Evolutionary conservation across 1,140 invertebrate genomes (phyloP).

Genomic region (Glossosoma conforme): DNA sequence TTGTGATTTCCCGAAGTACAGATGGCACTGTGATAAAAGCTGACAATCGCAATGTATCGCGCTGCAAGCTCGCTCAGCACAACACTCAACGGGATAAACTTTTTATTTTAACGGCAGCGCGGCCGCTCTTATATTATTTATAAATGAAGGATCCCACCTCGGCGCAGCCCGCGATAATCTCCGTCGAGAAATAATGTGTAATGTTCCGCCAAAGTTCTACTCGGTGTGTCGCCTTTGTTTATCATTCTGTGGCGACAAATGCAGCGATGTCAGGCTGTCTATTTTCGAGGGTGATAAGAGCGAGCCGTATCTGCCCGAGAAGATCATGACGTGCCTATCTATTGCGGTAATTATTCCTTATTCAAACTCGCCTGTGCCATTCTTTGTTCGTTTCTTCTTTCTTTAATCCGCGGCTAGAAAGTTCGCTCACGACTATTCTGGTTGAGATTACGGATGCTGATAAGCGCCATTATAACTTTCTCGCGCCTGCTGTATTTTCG

Average conservation of each 20-base stretch:
- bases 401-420: no score
- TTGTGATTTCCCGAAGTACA: conserved; percentile 19
- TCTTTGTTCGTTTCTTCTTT: no score
- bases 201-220: conserved; percentile 63
- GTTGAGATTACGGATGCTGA: conserved; percentile 44
- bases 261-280: conserved; percentile 55
- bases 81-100: conserved; percentile 22
- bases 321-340: conserved; percentile 50
- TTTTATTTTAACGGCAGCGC: conserved; percentile 21
- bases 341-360: conserved; percentile 44
- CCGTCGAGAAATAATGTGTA: conserved; percentile 57
- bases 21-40: conserved; percentile 31
- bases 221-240: conserved; percentile 62
- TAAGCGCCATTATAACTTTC: conserved; percentile 53
- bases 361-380: no score
- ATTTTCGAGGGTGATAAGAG: conserved; percentile 54
- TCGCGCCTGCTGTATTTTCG: conserved; percentile 54
- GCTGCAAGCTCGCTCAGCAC: conserved; percentile 32
- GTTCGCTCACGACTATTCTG: conserved; percentile 47
- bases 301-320: conserved; percentile 50
- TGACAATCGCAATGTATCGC: conserved; percentile 53
- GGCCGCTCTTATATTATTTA: conserved; percentile 20
- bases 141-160: conserved; percentile 40
- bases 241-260: conserved; percentile 54
- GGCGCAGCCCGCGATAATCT: no score